Base-by-base conservation (phyloP, 2,888 invertebrate genomes). In the Oligia fasciuncula region DNA sequence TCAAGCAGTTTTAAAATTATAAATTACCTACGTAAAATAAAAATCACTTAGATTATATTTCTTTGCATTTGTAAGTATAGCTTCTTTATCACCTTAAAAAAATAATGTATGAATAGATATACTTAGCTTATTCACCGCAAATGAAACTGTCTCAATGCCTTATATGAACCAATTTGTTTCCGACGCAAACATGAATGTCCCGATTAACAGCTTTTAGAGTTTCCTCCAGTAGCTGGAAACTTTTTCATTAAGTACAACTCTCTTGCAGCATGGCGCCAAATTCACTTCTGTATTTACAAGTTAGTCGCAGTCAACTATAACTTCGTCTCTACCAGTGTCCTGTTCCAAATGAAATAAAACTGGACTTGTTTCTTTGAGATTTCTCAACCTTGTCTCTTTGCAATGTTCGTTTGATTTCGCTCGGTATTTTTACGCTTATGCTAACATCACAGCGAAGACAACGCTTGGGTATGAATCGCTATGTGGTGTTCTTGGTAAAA, bases 181-280 rank as follows among this genome's bases (percentile, higher is more conserved):
- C 69, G 73, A 74, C 66, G 76, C 69, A 80, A 90, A 88, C 85
- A 83, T 73, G 85, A 84, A 83, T 74, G 84, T 86, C 77, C 84
- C 85, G 87, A 88, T 91, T 89, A 90, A 86, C 83, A 85, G 85
- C 78, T 81, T 81, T 82, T 73, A 60, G 62, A 85, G 83, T 87
- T 86, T 73, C 80, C 67, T 73, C 79, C 73, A 73, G 79, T 76
- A 81, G 77, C 68, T 70, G 69, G 73, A 90, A 93, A 93, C 93
- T 93, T 93, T 91, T 91, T 91, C 92, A 92, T 92, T 93, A n/a
- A n/a, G n/a, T n/a, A 91, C 90, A 90, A 87, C 86, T 88, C 87
- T 79, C 72, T 65, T 69, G 73, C 81, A 88, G 84, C 84, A 85
- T 88, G 85, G 79, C 80, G 80, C 86, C 69, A 80, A 85, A 87